Evolutionary conservation across 2,113 vertebrate genomes (phyloP).

Genomic region (Mohoua ochrocephala): DNA sequence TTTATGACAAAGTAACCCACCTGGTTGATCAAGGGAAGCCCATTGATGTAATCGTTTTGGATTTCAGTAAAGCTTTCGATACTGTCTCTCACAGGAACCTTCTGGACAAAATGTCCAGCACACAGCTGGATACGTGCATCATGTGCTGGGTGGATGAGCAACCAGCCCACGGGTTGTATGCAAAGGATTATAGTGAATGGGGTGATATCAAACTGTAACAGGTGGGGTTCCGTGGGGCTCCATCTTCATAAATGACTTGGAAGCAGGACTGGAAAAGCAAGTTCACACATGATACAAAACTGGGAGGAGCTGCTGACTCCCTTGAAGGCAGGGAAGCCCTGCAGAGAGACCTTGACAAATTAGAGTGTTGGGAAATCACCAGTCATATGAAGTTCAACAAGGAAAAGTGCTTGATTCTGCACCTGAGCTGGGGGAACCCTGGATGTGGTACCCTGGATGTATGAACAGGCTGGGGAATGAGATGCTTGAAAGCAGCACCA

Average conservation of each 20-base stretch:
- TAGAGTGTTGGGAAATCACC: neutral
- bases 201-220: neutral
- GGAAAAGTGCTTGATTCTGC: neutral
- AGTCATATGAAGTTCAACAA: neutral
- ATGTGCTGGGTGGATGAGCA: neutral
- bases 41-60: neutral
- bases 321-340: neutral
- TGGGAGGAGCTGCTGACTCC: neutral
- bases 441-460: neutral
- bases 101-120: neutral
- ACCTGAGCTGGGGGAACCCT: neutral
- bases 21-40: neutral
- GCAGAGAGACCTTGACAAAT: neutral
- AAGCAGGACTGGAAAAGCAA: neutral
- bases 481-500: neutral
- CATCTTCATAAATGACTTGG: neutral
- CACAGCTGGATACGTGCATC: neutral
- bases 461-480: neutral
- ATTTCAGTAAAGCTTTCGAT: neutral
- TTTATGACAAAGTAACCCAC: neutral
- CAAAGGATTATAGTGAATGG: neutral
- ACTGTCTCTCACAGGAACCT: neutral
- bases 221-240: neutral
- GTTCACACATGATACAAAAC: neutral
- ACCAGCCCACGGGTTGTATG: neutral